A percentile compares a stretch with the other conserved stretches of the same genome.
These are phyloP conservation scores for Melanotaenia pygmaea DNA, from an alignment of 2,797 vertebrate species.

Conservation along the genomic window DNA sequence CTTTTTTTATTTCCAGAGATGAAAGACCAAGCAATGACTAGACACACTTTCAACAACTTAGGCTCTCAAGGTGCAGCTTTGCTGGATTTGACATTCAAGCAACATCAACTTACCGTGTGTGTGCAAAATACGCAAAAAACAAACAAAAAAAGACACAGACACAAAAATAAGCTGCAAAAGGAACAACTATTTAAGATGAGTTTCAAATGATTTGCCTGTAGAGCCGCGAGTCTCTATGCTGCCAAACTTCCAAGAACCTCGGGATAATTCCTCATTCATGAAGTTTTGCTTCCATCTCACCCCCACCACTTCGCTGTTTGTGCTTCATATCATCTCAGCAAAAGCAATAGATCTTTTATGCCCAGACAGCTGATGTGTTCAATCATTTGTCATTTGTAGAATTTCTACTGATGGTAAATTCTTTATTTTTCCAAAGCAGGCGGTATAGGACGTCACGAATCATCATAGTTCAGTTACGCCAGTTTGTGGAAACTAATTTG, in stretches of 20 bases:
- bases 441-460: not conserved
- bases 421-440: not conserved
- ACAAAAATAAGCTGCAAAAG: slow-evolving; percentile 2
- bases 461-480: not conserved
- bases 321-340: slow-evolving; percentile 1
- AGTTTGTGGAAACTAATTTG: not conserved
- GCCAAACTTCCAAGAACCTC: slow-evolving; percentile 8
- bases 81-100: slow-evolving; percentile 71
- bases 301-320: slow-evolving; percentile 25
- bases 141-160: slow-evolving; percentile 30
- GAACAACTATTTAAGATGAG: slow-evolving; percentile 6
- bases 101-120: slow-evolving; percentile 57
- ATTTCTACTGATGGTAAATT: not conserved
- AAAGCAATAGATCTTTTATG: not conserved
- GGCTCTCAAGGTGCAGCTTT: slow-evolving; percentile 65
- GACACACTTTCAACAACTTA: slow-evolving; percentile 72
- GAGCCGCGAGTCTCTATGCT: slow-evolving; percentile 34
- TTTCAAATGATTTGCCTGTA: slow-evolving; percentile 6
- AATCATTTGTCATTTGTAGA: not conserved
- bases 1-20: slow-evolving; percentile 69
- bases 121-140: slow-evolving; percentile 16
- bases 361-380: not conserved
- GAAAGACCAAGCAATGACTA: slow-evolving; percentile 76
- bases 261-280: slow-evolving; percentile 46
- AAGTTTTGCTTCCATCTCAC: slow-evolving; percentile 48